Percentiles rank a stretch among this genome's conserved stretches.
phyloP scores from a whole-genome alignment of 2,113 vertebrate species.

The Vidua macroura region DNA sequence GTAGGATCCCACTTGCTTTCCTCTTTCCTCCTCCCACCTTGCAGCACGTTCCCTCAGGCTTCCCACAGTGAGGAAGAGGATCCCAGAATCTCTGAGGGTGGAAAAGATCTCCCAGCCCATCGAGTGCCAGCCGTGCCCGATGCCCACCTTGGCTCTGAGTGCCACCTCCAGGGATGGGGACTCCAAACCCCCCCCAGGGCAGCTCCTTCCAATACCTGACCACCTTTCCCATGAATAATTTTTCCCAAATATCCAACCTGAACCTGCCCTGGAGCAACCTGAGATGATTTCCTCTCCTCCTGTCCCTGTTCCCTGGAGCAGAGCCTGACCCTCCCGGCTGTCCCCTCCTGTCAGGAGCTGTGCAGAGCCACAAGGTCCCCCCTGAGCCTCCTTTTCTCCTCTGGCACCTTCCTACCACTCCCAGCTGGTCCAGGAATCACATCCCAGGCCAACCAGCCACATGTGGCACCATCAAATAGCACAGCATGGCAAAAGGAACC shows the following conservation, averaged over 20 bases:
- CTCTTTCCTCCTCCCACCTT: background rate
- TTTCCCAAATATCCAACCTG: accelerated
- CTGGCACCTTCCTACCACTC: background rate
- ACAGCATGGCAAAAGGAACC: accelerated
- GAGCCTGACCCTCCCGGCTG: accelerated
- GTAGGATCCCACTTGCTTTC: background rate
- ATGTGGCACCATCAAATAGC: background rate
- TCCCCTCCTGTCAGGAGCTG: background rate
- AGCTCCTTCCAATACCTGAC: background rate
- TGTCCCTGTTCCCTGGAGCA: background rate
- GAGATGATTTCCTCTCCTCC: accelerated
- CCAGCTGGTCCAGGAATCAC: background rate
- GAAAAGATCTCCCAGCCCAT: background rate
- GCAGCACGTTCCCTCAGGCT: background rate
- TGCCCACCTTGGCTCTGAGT: background rate
- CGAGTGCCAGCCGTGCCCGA: accelerated
- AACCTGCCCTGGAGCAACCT: accelerated
- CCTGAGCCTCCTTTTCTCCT: background rate
- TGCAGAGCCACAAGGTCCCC: background rate
- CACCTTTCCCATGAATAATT: background rate
- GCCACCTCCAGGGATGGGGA: background rate
- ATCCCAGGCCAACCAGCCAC: background rate
- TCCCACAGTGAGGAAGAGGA: accelerated
- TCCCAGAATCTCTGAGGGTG: background rate
- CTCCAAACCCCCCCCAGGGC: background rate